These are phyloP conservation scores for Vesta saturnalis DNA, from an alignment of 2,888 invertebrate genomes.

Conservation along the genomic window DNA sequence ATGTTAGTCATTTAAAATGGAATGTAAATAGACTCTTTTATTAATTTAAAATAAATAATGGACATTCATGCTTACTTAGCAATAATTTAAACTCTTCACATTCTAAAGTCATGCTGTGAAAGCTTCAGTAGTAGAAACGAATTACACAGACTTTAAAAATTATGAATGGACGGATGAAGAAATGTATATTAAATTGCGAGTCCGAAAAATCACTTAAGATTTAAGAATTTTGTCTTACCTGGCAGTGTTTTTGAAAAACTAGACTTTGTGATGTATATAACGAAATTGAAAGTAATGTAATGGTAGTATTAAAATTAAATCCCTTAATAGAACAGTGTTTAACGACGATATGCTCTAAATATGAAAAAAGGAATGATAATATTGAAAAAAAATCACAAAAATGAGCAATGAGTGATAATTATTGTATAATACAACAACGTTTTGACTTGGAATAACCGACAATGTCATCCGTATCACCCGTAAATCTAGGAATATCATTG, in stretches of 20 bases:
- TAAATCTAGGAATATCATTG: slow-evolving; percentile 69
- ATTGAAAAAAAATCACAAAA: neutral
- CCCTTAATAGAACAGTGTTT: neutral
- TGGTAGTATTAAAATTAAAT: neutral
- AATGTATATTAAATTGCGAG: neutral
- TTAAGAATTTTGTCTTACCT: neutral
- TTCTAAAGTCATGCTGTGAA: neutral
- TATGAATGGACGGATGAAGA: neutral
- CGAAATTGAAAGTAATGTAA: too few species aligned
- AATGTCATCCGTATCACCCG: slow-evolving; percentile 79
- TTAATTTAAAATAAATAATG: neutral
- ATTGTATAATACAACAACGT: slow-evolving; percentile 81
- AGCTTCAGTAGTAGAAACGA: neutral
- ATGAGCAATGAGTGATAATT: slow-evolving; percentile 44
- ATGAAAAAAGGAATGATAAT: neutral
- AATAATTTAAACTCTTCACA: too few species aligned
- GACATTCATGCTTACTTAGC: neutral
- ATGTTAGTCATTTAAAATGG: neutral
- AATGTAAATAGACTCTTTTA: neutral
- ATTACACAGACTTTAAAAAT: neutral
- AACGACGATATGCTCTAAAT: neutral
- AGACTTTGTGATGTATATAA: too few species aligned
- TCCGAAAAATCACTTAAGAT: too few species aligned
- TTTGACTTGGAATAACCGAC: slow-evolving; percentile 77
- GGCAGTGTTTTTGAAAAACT: neutral